Percentiles rank a stretch among this genome's conserved stretches.
Evolutionary conservation across 1,140 invertebrate species (phyloP).

Genomic region (Ips typographus): DNA sequence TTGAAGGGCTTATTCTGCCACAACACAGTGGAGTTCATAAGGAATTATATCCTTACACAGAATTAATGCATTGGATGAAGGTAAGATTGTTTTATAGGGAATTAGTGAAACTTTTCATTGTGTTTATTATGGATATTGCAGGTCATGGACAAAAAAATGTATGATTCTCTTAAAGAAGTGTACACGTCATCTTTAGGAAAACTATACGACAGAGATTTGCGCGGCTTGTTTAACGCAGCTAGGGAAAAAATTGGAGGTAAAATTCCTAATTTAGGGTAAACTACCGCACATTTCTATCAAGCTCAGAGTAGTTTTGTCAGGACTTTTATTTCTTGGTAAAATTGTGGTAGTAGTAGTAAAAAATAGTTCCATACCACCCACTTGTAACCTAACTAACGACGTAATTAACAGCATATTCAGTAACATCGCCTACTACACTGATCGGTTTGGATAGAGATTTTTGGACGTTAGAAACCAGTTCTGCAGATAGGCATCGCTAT

Average conservation of each 20-base stretch:
- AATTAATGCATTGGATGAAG: constrained; percentile 82
- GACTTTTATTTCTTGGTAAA: no score
- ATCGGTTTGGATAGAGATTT: constrained; percentile 63
- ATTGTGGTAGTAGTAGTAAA: no score
- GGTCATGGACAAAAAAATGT: constrained; percentile 80
- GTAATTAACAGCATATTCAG: constrained; percentile 33
- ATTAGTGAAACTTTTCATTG: no score
- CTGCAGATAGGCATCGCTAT: constrained; percentile 60
- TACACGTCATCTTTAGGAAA: constrained; percentile 79
- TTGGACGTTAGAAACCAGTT: constrained; percentile 60
- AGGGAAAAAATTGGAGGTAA: constrained; percentile 46
- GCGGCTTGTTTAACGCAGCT: constrained; percentile 45
- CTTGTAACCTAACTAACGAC: background rate
- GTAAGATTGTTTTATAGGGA: constrained; percentile 25
- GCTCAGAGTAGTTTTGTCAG: no score
- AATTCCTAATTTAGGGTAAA: background rate
- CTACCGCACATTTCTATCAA: background rate
- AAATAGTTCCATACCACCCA: background rate
- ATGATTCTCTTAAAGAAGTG: constrained; percentile 75
- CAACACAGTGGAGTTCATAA: constrained; percentile 78
- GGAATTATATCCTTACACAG: constrained; percentile 80
- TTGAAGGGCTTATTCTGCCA: constrained; percentile 70
- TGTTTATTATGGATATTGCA: constrained; percentile 46
- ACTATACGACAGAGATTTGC: constrained; percentile 81
- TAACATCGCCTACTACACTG: constrained; percentile 51